Evolutionary conservation across 1,140 invertebrate genomes (phyloP).

Genomic region (Sminthurides bifidus): DNA sequence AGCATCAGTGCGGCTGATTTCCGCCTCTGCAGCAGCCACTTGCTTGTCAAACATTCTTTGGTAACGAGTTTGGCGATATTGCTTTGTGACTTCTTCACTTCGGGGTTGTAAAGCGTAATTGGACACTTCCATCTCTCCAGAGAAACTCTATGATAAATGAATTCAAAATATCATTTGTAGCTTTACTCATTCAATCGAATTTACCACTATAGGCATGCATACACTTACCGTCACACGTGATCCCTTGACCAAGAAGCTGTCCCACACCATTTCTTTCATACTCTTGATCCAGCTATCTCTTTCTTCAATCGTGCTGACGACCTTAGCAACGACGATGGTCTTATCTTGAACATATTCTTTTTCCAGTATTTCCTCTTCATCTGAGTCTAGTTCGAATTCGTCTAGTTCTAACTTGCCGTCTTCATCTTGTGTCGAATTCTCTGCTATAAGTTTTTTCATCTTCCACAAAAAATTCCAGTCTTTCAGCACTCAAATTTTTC

Average conservation of each 20-base stretch:
- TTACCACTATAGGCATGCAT: too few relatives aligned
- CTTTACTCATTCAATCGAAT: too few relatives aligned
- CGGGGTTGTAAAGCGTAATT: conserved; percentile 18
- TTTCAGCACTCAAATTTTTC: background rate
- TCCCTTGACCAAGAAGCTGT: conserved; percentile 19
- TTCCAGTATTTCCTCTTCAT: conserved; percentile 10
- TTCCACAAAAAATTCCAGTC: conserved; percentile 2
- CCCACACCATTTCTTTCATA: conserved; percentile 22
- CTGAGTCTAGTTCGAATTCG: conserved; percentile 24
- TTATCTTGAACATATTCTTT: conserved; percentile 3
- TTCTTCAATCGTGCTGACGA: conserved; percentile 2
- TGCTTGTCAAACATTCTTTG: conserved; percentile 12
- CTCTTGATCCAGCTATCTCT: conserved; percentile 14
- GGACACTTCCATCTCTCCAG: conserved; percentile 8
- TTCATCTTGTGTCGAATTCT: conserved; percentile 10
- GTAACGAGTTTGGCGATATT: background rate
- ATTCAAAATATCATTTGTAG: too few relatives aligned
- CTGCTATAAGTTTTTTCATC: conserved; percentile 16
- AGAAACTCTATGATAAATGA: conserved; percentile 13
- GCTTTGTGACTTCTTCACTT: background rate
- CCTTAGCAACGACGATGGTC: background rate
- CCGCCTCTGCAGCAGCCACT: conserved; percentile 9
- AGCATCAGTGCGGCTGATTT: conserved; percentile 10
- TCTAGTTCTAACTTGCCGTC: conserved; percentile 12
- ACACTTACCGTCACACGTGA: conserved; percentile 10